Percentiles rank a stretch among this genome's conserved stretches.
Evolutionary conservation across 2,113 vertebrate species (phyloP).

Genomic region (Orthochromis indermauri): DNA sequence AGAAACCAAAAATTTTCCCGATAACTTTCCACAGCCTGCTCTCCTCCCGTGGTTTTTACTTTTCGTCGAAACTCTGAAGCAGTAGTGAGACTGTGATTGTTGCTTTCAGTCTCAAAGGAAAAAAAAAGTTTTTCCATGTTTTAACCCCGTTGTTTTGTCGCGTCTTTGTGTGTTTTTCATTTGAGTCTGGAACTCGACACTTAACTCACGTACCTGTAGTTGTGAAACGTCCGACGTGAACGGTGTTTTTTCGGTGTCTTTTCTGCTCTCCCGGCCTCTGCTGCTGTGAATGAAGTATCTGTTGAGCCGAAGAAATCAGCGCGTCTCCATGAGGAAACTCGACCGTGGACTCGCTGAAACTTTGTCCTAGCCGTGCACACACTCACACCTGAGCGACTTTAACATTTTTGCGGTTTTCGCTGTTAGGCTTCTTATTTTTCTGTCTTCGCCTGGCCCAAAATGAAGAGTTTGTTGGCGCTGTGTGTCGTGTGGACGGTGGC

Average conservation of each 20-base stretch:
- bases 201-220: neutral
- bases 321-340: constrained; percentile 66
- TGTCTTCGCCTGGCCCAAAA: neutral
- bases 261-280: neutral
- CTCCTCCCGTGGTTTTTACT: neutral
- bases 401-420: neutral
- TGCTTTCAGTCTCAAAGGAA: neutral
- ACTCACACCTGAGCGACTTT: constrained; percentile 5
- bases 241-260: neutral
- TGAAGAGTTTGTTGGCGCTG: constrained; percentile 64
- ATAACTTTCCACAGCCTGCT: neutral
- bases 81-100: neutral
- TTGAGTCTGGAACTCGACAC: constrained; percentile 14
- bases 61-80: constrained; percentile 11
- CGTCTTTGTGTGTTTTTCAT: neutral
- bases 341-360: constrained; percentile 42
- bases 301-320: constrained; percentile 39
- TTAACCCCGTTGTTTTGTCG: neutral
- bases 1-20: neutral
- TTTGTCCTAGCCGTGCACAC: constrained; percentile 5
- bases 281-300: constrained; percentile 48
- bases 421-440: neutral
- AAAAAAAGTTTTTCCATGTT: constrained; percentile 6
- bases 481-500: constrained; percentile 67
- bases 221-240: neutral